Conservation (phyloP, 2,113 vertebrate species). For the Eulacestoma nigropectus region DNA sequence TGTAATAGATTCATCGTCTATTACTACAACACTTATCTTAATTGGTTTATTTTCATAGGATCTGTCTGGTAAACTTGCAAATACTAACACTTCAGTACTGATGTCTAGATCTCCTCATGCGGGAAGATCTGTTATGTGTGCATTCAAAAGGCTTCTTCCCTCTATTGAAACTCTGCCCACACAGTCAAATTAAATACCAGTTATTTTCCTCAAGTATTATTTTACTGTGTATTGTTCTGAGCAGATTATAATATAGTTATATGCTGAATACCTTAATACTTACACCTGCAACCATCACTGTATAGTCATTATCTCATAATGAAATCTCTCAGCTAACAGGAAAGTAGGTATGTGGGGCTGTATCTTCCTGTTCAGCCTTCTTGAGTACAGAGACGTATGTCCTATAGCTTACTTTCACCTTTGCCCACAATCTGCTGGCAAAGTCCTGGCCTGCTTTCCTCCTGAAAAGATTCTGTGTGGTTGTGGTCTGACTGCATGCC, state of each 20-base stretch:
- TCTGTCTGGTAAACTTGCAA: neutral
- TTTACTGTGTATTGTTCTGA: neutral
- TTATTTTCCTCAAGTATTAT: neutral
- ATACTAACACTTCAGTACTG: neutral
- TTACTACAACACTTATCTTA: neutral
- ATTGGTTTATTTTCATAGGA: neutral
- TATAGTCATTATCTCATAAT: neutral
- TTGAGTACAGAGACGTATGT: neutral
- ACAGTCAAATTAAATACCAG: neutral
- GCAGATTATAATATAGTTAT: neutral
- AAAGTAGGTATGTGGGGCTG: neutral
- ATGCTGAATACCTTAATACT: neutral
- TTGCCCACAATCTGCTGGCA: neutral
- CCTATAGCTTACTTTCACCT: neutral
- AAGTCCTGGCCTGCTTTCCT: neutral
- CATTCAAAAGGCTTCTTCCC: neutral
- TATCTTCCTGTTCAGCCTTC: neutral
- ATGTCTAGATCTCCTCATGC: neutral
- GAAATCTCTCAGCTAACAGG: neutral
- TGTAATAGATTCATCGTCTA: neutral
- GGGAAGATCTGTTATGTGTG: neutral
- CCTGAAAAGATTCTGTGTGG: neutral
- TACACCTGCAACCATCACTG: neutral
- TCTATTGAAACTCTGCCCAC: neutral
- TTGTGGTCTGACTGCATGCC: neutral